Percentiles rank a stretch among this genome's conserved stretches.
Evolutionary conservation across 2,797 vertebrate species (phyloP).

Genomic region (Sebastes hopkinsi): DNA sequence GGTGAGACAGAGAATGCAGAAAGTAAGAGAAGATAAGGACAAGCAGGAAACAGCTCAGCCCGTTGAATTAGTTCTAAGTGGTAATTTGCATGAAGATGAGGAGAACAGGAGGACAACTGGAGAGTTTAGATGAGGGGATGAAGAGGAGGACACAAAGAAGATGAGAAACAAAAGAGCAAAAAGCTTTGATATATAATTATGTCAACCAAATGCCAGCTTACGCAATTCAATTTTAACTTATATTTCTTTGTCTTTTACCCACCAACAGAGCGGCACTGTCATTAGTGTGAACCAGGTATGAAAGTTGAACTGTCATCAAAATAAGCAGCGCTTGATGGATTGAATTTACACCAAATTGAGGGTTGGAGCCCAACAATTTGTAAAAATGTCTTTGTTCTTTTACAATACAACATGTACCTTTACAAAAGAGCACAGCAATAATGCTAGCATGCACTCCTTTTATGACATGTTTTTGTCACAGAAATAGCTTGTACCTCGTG

Average conservation of each 20-base stretch:
- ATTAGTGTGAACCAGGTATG: not conserved
- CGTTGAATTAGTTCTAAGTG: not conserved
- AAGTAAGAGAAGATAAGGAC: not conserved
- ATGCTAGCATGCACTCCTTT: not conserved
- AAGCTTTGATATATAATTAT: not conserved
- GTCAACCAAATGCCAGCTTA: not conserved
- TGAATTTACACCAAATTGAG: not conserved
- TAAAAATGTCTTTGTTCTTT: not conserved
- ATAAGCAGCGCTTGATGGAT: not conserved
- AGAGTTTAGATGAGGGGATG: not conserved
- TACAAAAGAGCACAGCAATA: not conserved
- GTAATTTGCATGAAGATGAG: not conserved
- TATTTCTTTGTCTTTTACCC: not conserved
- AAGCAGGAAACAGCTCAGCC: not conserved
- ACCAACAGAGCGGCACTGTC: not conserved
- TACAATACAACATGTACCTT: not conserved
- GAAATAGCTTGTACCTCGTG: not conserved
- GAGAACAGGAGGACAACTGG: not conserved
- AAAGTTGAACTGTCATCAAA: not conserved
- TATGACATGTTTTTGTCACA: not conserved
- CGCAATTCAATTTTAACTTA: not conserved
- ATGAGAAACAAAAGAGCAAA: not conserved
- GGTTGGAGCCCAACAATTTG: not conserved
- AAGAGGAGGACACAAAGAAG: not conserved
- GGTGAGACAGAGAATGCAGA: not conserved